Base-by-base conservation (phyloP, 1,140 invertebrate species). In the Drosophila funebris region DNA sequence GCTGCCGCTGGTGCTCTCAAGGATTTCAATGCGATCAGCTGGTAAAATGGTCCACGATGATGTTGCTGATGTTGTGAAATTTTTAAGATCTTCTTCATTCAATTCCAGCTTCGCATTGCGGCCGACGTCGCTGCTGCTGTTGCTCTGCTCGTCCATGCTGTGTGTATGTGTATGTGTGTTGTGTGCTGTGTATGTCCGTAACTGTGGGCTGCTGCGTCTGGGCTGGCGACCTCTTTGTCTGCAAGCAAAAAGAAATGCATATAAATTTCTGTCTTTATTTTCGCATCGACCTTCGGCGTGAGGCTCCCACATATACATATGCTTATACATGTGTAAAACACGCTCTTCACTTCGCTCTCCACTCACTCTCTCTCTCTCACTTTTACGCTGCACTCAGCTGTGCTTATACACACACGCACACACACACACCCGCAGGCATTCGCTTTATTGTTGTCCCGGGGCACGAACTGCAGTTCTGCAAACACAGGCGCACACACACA, bases 41-140 rank as follows among this genome's bases (percentile, higher is more conserved):
- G 78, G 79, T 16, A 82, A 22, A 29, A 82, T 82, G 13, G 79
- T 82, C 79, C 79, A 82, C 5, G 78, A 77, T 13, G 68, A 82
- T 18, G 71, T 62, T 33, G 56, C 67, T 31, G 68, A 82, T 31
- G 71, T 75, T 43, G 63, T 77, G 6, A 64, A 44, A 22, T 22
- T 36, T 18, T 13, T 37, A 11, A 33, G 9, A 14, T 33, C 20
- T 22, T 54, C 41, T n/a, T 46, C 43, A 3, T 63, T 64, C 16
- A 39, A 50, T 37, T 61, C 61, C 33, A 74, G 57, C n/a, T 27
- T 43, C n/a, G 41, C 14, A 18, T 31, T 41, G 31, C 36, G 68
- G 60, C 43, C 37, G 29, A 52, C 66, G 16, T 5, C 46, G 36
- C 7, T 64, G 50, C n/a, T 44, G n/a, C 36, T 31, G n/a, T 29